A percentile compares a stretch with the other conserved stretches of the same genome.
Evolutionary conservation across 30 jellyfish, hydroid and myxozoan species (phyloP).

Genomic region (Clytia hemisphaerica): DNA sequence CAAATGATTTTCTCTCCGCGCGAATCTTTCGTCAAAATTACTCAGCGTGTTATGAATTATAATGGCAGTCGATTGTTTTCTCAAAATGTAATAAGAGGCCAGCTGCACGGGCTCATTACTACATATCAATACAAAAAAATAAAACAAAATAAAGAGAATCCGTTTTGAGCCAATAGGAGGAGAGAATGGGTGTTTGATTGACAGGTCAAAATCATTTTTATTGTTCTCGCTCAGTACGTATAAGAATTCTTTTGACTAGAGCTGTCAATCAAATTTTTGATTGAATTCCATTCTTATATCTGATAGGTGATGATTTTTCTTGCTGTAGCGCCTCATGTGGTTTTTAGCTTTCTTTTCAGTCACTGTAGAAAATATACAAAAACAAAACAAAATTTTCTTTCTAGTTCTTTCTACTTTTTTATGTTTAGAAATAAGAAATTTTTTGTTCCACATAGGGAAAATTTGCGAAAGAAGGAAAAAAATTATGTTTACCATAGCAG

Average conservation of each 20-base stretch:
- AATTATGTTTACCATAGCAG: no score
- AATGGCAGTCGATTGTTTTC: conserved; percentile 37
- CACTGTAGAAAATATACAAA: no score
- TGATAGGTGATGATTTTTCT: conserved; percentile 38
- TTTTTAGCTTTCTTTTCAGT: no score
- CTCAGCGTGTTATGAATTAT: conserved; percentile 36
- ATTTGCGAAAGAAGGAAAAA: no score
- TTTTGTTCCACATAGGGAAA: no score
- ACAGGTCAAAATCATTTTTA: conserved; percentile 9
- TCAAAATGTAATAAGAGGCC: conserved; percentile 29
- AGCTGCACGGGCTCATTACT: conserved; percentile 49
- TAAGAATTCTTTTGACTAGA: conserved; percentile 22
- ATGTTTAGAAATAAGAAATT: no score
- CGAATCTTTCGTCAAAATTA: conserved; percentile 21
- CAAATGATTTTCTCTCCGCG: no score
- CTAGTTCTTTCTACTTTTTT: no score
- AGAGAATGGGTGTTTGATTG: conserved; percentile 24
- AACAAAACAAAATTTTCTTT: no score
- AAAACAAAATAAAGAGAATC: no score
- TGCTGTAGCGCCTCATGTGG: conserved; percentile 17
- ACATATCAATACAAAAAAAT: conserved; percentile 29
- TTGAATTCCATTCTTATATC: conserved; percentile 20
- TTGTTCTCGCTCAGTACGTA: conserved; percentile 37
- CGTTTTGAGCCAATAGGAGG: conserved; percentile 65
- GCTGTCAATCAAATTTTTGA: conserved; percentile 40